phyloP scores from a whole-genome alignment of 2,888 invertebrate species.

The Lasioglossum figueresi region DNA sequence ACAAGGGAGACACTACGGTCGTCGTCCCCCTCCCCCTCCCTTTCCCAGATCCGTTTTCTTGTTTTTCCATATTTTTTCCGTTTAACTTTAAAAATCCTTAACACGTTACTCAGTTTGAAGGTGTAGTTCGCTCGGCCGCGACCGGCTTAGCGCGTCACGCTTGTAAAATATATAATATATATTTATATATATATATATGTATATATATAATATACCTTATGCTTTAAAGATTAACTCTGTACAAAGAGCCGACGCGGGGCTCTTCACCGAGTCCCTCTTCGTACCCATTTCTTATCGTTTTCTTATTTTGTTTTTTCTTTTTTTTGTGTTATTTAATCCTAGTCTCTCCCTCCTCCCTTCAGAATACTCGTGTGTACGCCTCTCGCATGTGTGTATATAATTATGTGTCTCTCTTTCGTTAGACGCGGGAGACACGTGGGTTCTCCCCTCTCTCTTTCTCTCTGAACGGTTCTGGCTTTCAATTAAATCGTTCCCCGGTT shows the following conservation, averaged over 20 bases:
- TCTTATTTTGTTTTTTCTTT: background rate
- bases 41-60: background rate
- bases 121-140: conserved; percentile 62
- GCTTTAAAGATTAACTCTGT: conserved; percentile 76
- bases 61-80: background rate
- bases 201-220: conserved; percentile 73
- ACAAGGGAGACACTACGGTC: background rate
- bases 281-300: conserved; percentile 43
- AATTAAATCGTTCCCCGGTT: background rate
- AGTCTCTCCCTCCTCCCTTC: conserved; percentile 51
- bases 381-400: background rate
- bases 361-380: conserved; percentile 26
- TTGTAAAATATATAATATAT: conserved; percentile 77
- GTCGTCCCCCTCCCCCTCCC: background rate
- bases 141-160: conserved; percentile 71
- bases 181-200: conserved; percentile 34
- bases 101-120: conserved; percentile 73
- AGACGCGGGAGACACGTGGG: conserved; percentile 20
- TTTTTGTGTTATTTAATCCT: conserved; percentile 40
- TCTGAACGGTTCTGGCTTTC: conserved; percentile 45
- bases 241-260: conserved; percentile 73
- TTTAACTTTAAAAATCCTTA: conserved; percentile 77
- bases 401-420: conserved; percentile 11
- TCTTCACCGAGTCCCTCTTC: conserved; percentile 67
- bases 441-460: conserved; percentile 56